These are phyloP conservation scores for Deilephila porcellus DNA, from an alignment of 2,888 invertebrate genomes.

Conservation along the genomic window DNA sequence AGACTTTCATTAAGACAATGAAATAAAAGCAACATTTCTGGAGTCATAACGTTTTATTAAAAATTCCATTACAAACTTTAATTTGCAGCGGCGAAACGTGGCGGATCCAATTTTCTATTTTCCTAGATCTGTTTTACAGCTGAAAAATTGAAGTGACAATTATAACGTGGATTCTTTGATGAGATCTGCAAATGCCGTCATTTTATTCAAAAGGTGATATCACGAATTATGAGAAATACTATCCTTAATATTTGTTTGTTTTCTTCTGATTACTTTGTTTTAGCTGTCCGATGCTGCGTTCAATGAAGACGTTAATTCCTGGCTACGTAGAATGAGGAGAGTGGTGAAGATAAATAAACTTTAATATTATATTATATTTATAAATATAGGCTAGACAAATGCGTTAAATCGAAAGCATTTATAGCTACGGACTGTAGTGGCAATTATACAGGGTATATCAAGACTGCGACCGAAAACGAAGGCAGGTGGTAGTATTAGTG, in stretches of 20 bases:
- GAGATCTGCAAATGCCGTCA: background rate
- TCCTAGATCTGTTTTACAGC: conserved; percentile 11
- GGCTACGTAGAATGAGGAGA: too few relatives aligned
- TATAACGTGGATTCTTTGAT: conserved; percentile 7
- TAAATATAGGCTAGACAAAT: too few relatives aligned
- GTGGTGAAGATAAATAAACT: too few relatives aligned
- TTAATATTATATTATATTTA: too few relatives aligned
- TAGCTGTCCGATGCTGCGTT: too few relatives aligned
- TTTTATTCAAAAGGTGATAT: background rate
- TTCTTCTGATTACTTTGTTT: too few relatives aligned
- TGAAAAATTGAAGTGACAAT: conserved; percentile 10
- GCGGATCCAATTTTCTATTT: conserved; percentile 17
- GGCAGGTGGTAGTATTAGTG: too few relatives aligned
- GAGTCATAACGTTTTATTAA: conserved; percentile 25
- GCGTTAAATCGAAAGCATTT: too few relatives aligned
- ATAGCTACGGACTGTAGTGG: too few relatives aligned
- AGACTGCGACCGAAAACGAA: too few relatives aligned
- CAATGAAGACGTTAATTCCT: too few relatives aligned
- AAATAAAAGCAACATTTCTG: conserved; percentile 25
- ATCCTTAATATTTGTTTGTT: background rate
- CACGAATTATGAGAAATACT: background rate
- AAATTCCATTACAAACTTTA: conserved; percentile 26
- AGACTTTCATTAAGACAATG: conserved; percentile 25
- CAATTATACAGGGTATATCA: too few relatives aligned
- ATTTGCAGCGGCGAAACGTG: conserved; percentile 21